phyloP scores from a whole-genome alignment of 64 coral and sea anemone genomes.

The Trachythela sp. region DNA sequence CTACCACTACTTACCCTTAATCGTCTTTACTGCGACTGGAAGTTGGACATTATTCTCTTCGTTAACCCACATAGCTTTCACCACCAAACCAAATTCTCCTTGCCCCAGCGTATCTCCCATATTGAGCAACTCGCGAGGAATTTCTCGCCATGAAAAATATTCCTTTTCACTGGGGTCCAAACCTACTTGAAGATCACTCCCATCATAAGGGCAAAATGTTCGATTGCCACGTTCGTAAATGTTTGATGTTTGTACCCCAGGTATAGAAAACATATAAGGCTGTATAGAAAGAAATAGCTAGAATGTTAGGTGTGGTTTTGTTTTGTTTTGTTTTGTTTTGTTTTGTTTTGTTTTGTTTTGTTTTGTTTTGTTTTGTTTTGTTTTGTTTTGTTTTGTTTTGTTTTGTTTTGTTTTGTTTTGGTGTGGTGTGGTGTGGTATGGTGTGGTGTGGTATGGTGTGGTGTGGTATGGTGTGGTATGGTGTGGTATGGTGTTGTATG shows the following conservation, averaged over 20 bases:
- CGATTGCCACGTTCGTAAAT: not conserved
- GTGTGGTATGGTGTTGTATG: too few species aligned
- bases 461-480: too few species aligned
- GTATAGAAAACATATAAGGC: not conserved
- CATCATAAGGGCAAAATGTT: not conserved
- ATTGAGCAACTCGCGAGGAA: not conserved
- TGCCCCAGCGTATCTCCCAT: not conserved
- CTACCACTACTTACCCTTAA: conserved; percentile 11
- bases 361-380: too few species aligned
- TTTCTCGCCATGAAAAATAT: not conserved
- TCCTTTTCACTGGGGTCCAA: not conserved
- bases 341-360: too few species aligned
- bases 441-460: too few species aligned
- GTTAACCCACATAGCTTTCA: conserved; percentile 20
- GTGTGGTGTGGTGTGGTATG: too few species aligned
- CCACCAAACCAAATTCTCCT: conserved; percentile 37
- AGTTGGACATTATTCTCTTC: not conserved
- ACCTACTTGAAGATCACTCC: not conserved
- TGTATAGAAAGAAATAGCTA: not conserved
- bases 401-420: too few species aligned
- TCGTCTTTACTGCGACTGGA: conserved; percentile 25
- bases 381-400: too few species aligned
- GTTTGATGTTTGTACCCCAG: not conserved
- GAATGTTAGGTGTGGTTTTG: too few species aligned
- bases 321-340: too few species aligned